Conservation (phyloP, 2,113 vertebrate genomes). For the Eptatretus burgeri region DNA sequence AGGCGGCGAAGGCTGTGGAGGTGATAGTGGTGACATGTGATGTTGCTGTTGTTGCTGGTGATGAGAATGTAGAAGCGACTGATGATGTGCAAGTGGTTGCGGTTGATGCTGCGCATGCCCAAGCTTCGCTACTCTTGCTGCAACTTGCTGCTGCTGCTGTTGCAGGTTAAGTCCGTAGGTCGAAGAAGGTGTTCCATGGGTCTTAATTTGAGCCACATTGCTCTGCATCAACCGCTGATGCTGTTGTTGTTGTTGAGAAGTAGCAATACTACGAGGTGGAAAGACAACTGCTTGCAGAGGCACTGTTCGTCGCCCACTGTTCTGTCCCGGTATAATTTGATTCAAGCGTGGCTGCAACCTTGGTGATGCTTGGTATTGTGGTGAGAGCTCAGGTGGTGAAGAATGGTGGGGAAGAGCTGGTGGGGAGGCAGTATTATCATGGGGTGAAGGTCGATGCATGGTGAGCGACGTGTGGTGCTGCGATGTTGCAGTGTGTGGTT, state of each 20-base stretch:
- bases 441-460: conserved; percentile 1
- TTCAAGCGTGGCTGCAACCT: not conserved
- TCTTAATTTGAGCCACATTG: not conserved
- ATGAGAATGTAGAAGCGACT: not conserved
- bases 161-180: not conserved
- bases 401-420: not conserved
- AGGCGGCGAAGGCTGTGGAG: conserved; percentile 1
- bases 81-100: conserved; percentile 4
- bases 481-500: not conserved
- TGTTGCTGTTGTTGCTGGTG: conserved; percentile 1
- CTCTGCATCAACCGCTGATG: not conserved
- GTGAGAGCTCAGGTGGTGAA: not conserved
- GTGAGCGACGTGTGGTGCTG: not conserved
- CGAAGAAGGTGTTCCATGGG: no score
- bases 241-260: not conserved
- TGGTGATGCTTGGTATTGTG: not conserved
- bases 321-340: not conserved
- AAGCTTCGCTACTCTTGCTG: not conserved
- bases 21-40: conserved; percentile 2
- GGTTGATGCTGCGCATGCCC: conserved; percentile 1
- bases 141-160: conserved; percentile 3
- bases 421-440: no score
- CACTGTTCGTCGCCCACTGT: no score
- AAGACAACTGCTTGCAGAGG: no score
- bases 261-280: no score